phyloP scores from a whole-genome alignment of 1,140 invertebrate genomes.

The Helicoverpa zea region DNA sequence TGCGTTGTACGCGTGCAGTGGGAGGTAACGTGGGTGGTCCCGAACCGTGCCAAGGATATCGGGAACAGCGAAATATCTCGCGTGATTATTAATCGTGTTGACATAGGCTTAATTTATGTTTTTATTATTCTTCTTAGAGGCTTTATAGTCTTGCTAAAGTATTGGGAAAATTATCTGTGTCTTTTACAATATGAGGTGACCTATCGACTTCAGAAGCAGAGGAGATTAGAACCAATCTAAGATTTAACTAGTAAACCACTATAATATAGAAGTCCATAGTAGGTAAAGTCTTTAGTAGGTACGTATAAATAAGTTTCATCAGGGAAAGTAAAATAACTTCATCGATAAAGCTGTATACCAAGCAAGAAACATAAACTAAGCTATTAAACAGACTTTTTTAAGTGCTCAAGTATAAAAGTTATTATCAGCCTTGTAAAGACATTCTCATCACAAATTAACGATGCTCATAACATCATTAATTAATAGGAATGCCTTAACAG shows the following conservation, averaged over 20 bases:
- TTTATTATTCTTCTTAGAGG: not conserved
- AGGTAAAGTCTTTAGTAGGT: no score
- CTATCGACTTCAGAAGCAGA: not conserved
- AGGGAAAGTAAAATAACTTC: not conserved
- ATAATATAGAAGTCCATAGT: no score
- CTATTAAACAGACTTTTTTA: not conserved
- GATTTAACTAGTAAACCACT: no score
- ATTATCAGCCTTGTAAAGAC: conserved; percentile 19
- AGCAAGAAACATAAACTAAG: not conserved
- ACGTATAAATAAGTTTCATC: no score
- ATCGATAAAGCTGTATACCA: not conserved
- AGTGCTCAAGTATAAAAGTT: not conserved
- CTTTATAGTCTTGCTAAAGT: not conserved
- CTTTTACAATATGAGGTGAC: no score
- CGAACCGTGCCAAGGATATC: conserved; percentile 73
- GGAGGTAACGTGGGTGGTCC: conserved; percentile 62
- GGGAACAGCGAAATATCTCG: conserved; percentile 63
- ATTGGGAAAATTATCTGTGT: no score
- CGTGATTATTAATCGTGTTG: conserved; percentile 38
- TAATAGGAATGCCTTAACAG: conserved; percentile 22
- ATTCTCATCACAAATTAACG: conserved; percentile 14
- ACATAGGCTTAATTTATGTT: conserved; percentile 11
- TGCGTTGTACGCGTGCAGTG: conserved; percentile 52
- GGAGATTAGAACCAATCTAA: not conserved
- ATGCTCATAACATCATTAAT: conserved; percentile 17